Conservation (phyloP, 2,797 vertebrate species). For the Mus caroli region DNA sequence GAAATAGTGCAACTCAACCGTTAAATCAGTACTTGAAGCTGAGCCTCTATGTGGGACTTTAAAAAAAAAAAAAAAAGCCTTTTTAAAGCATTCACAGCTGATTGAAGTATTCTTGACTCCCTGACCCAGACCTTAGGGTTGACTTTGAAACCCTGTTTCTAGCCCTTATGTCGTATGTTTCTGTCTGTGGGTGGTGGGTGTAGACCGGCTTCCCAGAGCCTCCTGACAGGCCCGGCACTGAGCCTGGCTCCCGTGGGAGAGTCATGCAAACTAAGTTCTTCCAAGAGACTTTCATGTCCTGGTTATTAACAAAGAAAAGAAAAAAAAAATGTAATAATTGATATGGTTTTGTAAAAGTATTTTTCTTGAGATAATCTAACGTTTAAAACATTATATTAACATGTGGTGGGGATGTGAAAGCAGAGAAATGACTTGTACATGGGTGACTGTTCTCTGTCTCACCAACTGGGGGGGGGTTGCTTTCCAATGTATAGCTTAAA, state of each 20-base stretch:
- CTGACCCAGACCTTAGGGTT: conserved; percentile 87
- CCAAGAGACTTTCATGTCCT: conserved; percentile 90
- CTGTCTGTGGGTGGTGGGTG: conserved; percentile 71
- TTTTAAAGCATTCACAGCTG: conserved; percentile 88
- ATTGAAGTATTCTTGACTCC: conserved; percentile 88
- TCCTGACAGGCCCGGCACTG: conserved; percentile 69
- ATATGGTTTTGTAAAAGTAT: conserved; percentile 91
- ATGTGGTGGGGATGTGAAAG: conserved; percentile 85
- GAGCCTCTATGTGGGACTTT: conserved; percentile 87
- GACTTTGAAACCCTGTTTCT: conserved; percentile 82
- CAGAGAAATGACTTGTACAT: conserved; percentile 87
- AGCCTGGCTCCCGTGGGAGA: conserved; percentile 80
- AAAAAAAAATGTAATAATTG: conserved; percentile 85
- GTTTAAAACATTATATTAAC: conserved; percentile 90
- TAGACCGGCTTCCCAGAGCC: conserved; percentile 19
- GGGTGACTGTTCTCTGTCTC: conserved; percentile 85
- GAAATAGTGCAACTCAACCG: conserved; percentile 88
- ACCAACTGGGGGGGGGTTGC: conserved; percentile 77
- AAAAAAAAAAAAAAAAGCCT: conserved; percentile 81
- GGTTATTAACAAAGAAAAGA: conserved; percentile 86
- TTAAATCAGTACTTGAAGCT: conserved; percentile 91
- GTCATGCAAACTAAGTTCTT: conserved; percentile 88
- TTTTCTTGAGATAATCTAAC: conserved; percentile 92
- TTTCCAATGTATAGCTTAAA: conserved; percentile 93
- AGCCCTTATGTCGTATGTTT: conserved; percentile 71